These are phyloP conservation scores for Acanthosepion lycidas DNA, from an alignment of 2,888 invertebrate species.

Conservation along the genomic window DNA sequence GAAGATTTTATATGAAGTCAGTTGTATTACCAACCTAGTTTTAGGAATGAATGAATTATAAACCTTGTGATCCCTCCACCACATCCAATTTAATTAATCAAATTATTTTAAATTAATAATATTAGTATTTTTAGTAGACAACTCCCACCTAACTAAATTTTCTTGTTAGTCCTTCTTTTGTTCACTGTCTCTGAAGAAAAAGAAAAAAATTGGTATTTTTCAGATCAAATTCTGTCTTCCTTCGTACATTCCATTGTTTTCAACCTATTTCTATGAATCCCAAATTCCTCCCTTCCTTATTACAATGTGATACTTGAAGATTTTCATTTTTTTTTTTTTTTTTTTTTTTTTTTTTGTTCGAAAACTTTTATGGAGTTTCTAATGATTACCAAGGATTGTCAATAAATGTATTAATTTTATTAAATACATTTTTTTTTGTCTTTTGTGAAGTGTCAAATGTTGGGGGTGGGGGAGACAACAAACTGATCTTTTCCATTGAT, in stretches of 20 bases:
- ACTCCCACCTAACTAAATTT: no score
- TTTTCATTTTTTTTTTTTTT: no score
- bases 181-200: not conserved
- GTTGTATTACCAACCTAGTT: no score
- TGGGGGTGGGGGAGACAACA: not conserved
- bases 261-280: not conserved
- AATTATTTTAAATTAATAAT: no score
- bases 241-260: not conserved
- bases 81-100: no score
- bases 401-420: not conserved
- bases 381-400: not conserved
- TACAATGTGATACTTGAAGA: not conserved
- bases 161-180: not conserved
- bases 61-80: no score
- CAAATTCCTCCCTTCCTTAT: not conserved
- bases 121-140: no score
- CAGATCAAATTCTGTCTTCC: not conserved
- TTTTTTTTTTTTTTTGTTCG: no score
- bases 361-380: not conserved
- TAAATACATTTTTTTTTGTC: not conserved
- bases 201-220: not conserved
- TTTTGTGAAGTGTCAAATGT: not conserved
- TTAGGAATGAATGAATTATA: no score
- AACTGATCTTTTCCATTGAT: no score
- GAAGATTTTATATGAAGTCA: no score